These are phyloP conservation scores for Exocentrus adspersus DNA, from an alignment of 2,888 invertebrate species.

Conservation along the genomic window DNA sequence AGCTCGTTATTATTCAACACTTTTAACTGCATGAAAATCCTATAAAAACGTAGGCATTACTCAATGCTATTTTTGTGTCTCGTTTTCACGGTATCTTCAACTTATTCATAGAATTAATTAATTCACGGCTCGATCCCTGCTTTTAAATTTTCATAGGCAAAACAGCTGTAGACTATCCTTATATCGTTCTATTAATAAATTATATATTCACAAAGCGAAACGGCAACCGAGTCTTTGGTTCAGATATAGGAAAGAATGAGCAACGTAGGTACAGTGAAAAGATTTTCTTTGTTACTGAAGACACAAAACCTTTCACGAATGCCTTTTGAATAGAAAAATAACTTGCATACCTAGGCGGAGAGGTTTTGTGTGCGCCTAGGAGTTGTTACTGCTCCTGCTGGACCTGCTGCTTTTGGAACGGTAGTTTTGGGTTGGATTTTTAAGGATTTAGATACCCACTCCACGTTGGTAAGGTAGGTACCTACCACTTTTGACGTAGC, in stretches of 20 bases:
- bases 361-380: neutral
- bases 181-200: constrained; percentile 9
- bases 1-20: neutral
- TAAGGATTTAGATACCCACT: no score
- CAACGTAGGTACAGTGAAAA: neutral
- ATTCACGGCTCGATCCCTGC: neutral
- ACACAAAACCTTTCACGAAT: neutral
- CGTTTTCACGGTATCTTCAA: constrained; percentile 10
- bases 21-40: neutral
- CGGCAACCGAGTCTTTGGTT: neutral
- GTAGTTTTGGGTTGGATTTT: no score
- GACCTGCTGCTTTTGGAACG: neutral
- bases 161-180: constrained; percentile 2
- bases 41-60: neutral
- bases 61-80: neutral
- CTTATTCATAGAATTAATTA: constrained; percentile 26
- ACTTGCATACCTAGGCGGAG: neutral
- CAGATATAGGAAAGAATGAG: neutral
- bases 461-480: no score
- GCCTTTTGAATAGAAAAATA: neutral
- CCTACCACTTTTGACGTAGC: no score
- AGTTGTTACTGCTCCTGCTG: neutral
- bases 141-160: constrained; percentile 15
- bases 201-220: constrained; percentile 12
- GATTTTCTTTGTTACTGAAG: neutral